Percentiles rank a stretch among this genome's conserved stretches.
These are phyloP conservation scores for Aphidius gifuensis DNA, from an alignment of 1,140 invertebrate species.

Conservation along the genomic window DNA sequence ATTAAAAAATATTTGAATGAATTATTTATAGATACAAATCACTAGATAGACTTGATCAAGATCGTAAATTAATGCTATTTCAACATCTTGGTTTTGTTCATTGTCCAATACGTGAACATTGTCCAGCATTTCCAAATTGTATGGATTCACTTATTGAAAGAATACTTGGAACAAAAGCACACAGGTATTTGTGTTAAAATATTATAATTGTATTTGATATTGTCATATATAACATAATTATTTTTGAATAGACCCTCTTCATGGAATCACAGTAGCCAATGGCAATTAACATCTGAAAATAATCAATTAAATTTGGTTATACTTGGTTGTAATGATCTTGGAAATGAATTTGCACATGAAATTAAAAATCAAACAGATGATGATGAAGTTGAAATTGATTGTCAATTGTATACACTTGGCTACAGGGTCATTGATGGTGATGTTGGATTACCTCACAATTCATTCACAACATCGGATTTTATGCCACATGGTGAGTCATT, in stretches of 20 bases:
- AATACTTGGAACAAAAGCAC: conserved; percentile 68
- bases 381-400: conserved; percentile 82
- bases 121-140: conserved; percentile 86
- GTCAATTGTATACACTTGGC: conserved; percentile 78
- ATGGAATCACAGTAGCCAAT: conserved; percentile 67
- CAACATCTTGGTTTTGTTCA: conserved; percentile 96
- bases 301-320: conserved; percentile 73
- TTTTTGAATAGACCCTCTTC: conserved; percentile 59
- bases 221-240: not conserved
- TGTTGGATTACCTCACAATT: conserved; percentile 74
- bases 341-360: conserved; percentile 74
- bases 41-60: conserved; percentile 89
- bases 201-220: conserved; percentile 17
- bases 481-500: conserved; percentile 66
- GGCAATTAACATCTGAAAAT: conserved; percentile 64
- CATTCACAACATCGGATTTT: conserved; percentile 73
- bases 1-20: conserved; percentile 19
- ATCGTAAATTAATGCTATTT: conserved; percentile 88
- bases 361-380: conserved; percentile 74
- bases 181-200: conserved; percentile 52
- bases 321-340: conserved; percentile 73
- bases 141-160: conserved; percentile 82
- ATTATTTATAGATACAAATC: conserved; percentile 75
- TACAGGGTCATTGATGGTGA: conserved; percentile 84
- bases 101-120: conserved; percentile 90